phyloP scores from a whole-genome alignment of 2,888 invertebrate genomes.

The Zelleria hepariella region DNA sequence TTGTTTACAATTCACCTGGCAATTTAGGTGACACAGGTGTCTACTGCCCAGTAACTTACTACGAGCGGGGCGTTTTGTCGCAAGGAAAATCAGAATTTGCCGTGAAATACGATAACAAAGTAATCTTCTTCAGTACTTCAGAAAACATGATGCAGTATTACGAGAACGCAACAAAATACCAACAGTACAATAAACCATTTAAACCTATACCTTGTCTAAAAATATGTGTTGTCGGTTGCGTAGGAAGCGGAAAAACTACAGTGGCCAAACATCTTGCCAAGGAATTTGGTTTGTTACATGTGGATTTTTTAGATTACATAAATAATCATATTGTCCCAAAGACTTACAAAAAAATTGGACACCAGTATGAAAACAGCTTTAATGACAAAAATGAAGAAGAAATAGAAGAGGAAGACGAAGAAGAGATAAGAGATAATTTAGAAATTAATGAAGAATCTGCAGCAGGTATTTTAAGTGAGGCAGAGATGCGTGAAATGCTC shows the following conservation, averaged over 20 bases:
- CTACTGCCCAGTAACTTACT: slow-evolving; percentile 75
- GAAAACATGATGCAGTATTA: slow-evolving; percentile 62
- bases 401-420: slow-evolving; percentile 19
- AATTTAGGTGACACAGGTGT: slow-evolving; percentile 70
- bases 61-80: slow-evolving; percentile 68
- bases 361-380: slow-evolving; percentile 52
- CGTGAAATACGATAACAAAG: slow-evolving; percentile 63
- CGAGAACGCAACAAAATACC: slow-evolving; percentile 58
- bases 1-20: slow-evolving; percentile 37
- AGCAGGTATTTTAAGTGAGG: slow-evolving; percentile 40
- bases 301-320: slow-evolving; percentile 56
- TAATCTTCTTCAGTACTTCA: slow-evolving; percentile 67
- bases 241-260: slow-evolving; percentile 68
- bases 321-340: slow-evolving; percentile 45
- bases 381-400: slow-evolving; percentile 43
- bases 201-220: slow-evolving; percentile 59
- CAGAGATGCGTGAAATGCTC: slow-evolving; percentile 42
- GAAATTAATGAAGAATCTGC: slow-evolving; percentile 47
- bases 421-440: slow-evolving; percentile 49
- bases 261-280: slow-evolving; percentile 61
- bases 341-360: slow-evolving; percentile 59
- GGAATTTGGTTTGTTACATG: slow-evolving; percentile 67
- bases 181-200: slow-evolving; percentile 52
- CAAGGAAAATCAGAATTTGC: slow-evolving; percentile 72
- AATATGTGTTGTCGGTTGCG: slow-evolving; percentile 71